These are phyloP conservation scores for Dicycla oo DNA, from an alignment of 2,888 invertebrate species.

Conservation along the genomic window DNA sequence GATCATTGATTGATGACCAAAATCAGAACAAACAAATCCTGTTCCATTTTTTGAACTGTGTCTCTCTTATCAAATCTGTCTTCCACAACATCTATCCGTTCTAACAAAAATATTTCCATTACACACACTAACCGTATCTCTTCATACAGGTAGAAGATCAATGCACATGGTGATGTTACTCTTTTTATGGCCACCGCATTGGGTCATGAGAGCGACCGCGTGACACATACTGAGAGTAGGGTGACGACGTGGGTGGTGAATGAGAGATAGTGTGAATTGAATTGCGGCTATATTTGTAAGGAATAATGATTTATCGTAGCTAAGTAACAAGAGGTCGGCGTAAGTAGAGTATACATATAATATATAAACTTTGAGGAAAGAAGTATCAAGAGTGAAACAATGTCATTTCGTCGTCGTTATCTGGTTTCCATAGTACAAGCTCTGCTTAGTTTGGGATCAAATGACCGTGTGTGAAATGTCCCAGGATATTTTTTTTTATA, in stretches of 20 bases:
- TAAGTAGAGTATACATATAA: no score
- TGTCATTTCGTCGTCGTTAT: no score
- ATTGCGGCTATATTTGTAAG: constrained; percentile 4
- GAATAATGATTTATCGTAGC: background rate
- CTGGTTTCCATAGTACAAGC: no score
- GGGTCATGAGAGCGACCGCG: constrained; percentile 87
- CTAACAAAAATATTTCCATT: constrained; percentile 5
- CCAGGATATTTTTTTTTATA: no score
- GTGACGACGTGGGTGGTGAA: constrained; percentile 60
- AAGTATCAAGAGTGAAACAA: no score
- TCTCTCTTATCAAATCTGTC: background rate
- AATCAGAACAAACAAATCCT: background rate
- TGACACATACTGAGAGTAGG: constrained; percentile 79
- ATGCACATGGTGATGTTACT: constrained; percentile 38
- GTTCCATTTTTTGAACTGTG: background rate
- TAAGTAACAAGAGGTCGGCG: no score
- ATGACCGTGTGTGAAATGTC: no score
- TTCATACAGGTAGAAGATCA: constrained; percentile 30
- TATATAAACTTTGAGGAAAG: no score
- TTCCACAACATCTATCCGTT: background rate
- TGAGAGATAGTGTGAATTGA: constrained; percentile 41
- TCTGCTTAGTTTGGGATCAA: no score
- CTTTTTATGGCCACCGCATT: constrained; percentile 66
- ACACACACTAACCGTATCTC: constrained; percentile 36
- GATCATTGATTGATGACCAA: no score